Percentiles rank a stretch among this genome's conserved stretches.
phyloP scores from a whole-genome alignment of 1,140 invertebrate genomes.

The Drosophila virilis region DNA sequence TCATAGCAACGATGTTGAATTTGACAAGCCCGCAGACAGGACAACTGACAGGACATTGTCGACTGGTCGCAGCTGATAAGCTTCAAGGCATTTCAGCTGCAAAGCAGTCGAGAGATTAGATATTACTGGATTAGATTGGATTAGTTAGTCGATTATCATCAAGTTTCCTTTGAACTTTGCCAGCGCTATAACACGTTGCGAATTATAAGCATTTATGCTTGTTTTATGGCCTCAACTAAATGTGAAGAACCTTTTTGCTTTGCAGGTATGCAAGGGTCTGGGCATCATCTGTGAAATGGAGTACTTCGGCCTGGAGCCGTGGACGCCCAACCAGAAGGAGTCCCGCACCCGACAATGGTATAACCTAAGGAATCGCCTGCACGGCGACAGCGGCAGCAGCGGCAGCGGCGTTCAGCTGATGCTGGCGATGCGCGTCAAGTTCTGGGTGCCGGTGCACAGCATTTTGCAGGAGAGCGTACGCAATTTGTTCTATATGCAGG shows the following conservation, averaged over 20 bases:
- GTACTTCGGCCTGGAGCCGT: conserved; percentile 91
- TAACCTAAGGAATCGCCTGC: conserved; percentile 92
- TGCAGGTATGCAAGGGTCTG: conserved; percentile 92
- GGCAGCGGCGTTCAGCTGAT: conserved; percentile 85
- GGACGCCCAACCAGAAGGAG: conserved; percentile 78
- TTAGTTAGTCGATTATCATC: neutral
- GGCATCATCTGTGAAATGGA: conserved; percentile 93
- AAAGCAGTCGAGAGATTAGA: neutral
- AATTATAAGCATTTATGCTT: too few species aligned
- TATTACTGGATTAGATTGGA: conserved; percentile 1
- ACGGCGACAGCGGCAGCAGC: conserved; percentile 86
- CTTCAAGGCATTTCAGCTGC: conserved; percentile 2
- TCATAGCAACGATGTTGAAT: conserved; percentile 61
- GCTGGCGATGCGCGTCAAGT: conserved; percentile 90
- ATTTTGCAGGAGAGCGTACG: conserved; percentile 93
- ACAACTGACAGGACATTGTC: conserved; percentile 62
- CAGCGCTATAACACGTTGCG: too few species aligned
- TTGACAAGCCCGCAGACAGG: conserved; percentile 49
- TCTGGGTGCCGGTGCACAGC: conserved; percentile 95
- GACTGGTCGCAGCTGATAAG: conserved; percentile 44
- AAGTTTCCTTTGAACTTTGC: too few species aligned
- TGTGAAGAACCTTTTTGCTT: conserved; percentile 41
- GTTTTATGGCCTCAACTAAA: neutral
- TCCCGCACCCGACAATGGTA: conserved; percentile 88
- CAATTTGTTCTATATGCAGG: conserved; percentile 93